phyloP scores from a whole-genome alignment of 37 sponge, comb jelly and placozoan genomes.

The Ephydatia muelleri region DNA sequence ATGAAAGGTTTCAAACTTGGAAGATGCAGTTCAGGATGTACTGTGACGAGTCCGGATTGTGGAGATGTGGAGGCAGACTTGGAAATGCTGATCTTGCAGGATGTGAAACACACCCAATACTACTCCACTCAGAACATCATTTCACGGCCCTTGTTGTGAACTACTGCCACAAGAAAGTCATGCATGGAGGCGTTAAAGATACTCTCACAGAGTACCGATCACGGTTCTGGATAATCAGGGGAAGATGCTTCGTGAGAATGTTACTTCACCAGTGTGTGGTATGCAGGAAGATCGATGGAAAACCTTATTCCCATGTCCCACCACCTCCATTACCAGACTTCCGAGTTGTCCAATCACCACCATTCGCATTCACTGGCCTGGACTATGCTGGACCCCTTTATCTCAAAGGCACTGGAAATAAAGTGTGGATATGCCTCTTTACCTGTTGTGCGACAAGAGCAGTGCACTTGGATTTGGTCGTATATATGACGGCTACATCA shows the following conservation, averaged over 20 bases:
- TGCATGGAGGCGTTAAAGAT: conserved; percentile 22
- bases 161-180: conserved; percentile 4
- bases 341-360: conserved; percentile 27
- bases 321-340: conserved; percentile 46
- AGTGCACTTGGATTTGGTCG: conserved; percentile 37
- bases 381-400: conserved; percentile 46
- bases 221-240: conserved; percentile 36
- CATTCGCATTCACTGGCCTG: conserved; percentile 35
- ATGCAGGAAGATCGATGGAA: conserved; percentile 28
- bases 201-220: conserved; percentile 34
- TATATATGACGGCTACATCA: conserved; percentile 15
- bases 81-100: conserved; percentile 11
- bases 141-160: conserved; percentile 14
- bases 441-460: conserved; percentile 47
- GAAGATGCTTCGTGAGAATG: conserved; percentile 16
- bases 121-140: conserved; percentile 3
- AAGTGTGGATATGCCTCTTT: conserved; percentile 35
- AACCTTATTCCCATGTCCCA: conserved; percentile 21
- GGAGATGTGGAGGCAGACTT: conserved; percentile 34
- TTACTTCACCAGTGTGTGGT: conserved; percentile 20
- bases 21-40: conserved; percentile 31
- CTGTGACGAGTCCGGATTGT: conserved; percentile 15
- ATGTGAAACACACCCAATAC: conserved; percentile 23
- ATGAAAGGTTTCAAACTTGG: conserved; percentile 9
- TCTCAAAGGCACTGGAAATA: not conserved